Conservation (phyloP, 2,113 vertebrate genomes). For the Upupa epops region DNA sequence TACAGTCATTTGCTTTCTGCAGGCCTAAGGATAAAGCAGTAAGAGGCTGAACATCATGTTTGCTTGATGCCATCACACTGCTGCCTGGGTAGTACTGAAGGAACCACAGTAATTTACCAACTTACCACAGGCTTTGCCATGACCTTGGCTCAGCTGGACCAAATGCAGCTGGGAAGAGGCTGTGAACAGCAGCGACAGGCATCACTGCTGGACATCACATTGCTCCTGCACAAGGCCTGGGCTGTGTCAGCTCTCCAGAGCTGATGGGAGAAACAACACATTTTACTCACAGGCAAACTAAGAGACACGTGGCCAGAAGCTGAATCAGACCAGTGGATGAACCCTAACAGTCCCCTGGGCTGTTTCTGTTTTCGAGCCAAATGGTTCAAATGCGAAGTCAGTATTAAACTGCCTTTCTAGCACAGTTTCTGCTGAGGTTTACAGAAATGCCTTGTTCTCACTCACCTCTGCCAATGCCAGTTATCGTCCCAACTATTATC, state of each 20-base stretch:
- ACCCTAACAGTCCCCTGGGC: too few relatives aligned
- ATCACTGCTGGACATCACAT: fast-evolving
- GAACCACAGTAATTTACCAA: not conserved
- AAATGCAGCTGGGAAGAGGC: fast-evolving
- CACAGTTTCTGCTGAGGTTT: not conserved
- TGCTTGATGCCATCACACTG: not conserved
- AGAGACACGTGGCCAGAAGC: too few relatives aligned
- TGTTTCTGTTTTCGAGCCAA: too few relatives aligned
- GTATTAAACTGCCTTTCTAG: too few relatives aligned
- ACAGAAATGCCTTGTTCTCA: not conserved
- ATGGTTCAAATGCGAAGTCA: too few relatives aligned
- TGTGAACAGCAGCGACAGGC: fast-evolving
- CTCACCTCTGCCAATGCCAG: not conserved
- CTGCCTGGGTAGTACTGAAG: not conserved
- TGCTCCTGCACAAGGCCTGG: fast-evolving
- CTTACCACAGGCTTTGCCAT: not conserved
- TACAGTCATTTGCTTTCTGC: too few relatives aligned
- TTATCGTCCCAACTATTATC: not conserved
- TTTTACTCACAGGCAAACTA: too few relatives aligned
- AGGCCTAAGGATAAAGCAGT: not conserved
- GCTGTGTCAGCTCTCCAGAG: not conserved
- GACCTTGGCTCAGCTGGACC: not conserved
- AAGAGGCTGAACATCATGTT: fast-evolving
- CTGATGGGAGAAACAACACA: too few relatives aligned
- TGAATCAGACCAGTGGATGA: too few relatives aligned